Percentiles rank a stretch among this genome's conserved stretches.
phyloP scores from a whole-genome alignment of 53 echinoderm and acorn worm species.

The Arbacia lixula region DNA sequence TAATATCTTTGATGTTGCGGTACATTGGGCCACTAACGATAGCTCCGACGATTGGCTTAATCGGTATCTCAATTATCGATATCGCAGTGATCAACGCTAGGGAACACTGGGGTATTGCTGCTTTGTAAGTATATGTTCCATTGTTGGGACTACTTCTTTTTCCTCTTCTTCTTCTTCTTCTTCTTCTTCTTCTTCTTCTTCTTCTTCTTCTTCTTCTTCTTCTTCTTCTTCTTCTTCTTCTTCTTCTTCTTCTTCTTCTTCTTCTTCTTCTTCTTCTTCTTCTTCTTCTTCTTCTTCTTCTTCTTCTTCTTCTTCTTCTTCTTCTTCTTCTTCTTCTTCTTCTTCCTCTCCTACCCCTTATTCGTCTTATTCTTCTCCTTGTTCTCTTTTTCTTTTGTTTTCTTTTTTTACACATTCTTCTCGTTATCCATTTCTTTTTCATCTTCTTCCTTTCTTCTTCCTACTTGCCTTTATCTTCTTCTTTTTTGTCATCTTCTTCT shows the following conservation, averaged over 20 bases:
- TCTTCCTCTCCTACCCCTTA: background rate
- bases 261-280: background rate
- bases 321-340: background rate
- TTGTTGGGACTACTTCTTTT: background rate
- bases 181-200: background rate
- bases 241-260: background rate
- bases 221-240: background rate
- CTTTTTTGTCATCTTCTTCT: too few relatives aligned
- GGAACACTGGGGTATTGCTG: too few relatives aligned
- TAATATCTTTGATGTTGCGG: too few relatives aligned
- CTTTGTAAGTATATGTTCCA: too few relatives aligned
- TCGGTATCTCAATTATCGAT: too few relatives aligned
- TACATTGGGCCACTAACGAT: too few relatives aligned
- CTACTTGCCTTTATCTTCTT: too few relatives aligned
- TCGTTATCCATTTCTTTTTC: background rate
- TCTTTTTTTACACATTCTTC: background rate
- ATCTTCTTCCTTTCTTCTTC: too few relatives aligned
- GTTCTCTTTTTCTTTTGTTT: background rate
- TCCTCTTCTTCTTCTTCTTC: background rate
- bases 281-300: slow-evolving; percentile 9
- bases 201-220: background rate
- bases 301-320: background rate
- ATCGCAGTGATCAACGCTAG: too few relatives aligned
- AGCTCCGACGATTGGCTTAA: too few relatives aligned
- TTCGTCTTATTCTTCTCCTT: background rate